phyloP scores from a whole-genome alignment of 1,140 invertebrate species.

The Holcopasites calliopsidis region DNA sequence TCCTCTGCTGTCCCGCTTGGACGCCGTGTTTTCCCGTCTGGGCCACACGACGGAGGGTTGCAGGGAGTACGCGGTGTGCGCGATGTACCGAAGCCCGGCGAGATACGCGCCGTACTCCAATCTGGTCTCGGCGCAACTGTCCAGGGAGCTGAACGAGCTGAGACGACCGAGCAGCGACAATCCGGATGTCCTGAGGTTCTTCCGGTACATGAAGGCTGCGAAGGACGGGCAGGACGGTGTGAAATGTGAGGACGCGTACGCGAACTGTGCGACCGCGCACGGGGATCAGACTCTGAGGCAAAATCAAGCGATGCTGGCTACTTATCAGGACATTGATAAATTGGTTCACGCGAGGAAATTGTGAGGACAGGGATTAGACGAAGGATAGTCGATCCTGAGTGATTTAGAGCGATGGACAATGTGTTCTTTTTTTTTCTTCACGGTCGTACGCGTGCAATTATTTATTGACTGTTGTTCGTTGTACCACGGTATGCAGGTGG shows the following conservation, averaged over 20 bases:
- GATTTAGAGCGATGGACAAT: not conserved
- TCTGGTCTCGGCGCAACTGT: conserved; percentile 91
- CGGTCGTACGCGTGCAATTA: not conserved
- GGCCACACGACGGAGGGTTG: conserved; percentile 86
- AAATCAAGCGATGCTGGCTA: conserved; percentile 90
- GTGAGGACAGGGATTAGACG: conserved; percentile 17
- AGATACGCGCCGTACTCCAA: conserved; percentile 93
- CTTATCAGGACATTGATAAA: conserved; percentile 92
- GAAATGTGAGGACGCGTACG: conserved; percentile 82
- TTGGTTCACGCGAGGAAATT: conserved; percentile 87
- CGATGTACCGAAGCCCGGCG: conserved; percentile 91
- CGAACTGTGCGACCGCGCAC: conserved; percentile 79
- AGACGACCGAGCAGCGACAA: conserved; percentile 90
- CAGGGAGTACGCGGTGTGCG: conserved; percentile 89
- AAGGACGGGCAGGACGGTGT: conserved; percentile 90
- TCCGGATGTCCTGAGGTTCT: conserved; percentile 91
- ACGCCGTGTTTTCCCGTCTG: conserved; percentile 89
- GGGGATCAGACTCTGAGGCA: conserved; percentile 81
- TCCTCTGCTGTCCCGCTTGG: conserved; percentile 88
- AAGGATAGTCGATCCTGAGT: not conserved
- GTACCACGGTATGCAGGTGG: not conserved
- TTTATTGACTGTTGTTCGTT: not conserved
- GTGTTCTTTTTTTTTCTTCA: no score
- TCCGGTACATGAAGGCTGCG: conserved; percentile 92
- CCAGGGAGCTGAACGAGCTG: conserved; percentile 90